These are phyloP conservation scores for Dicrurus megarhynchus DNA, from an alignment of 2,113 vertebrate genomes.

Conservation along the genomic window DNA sequence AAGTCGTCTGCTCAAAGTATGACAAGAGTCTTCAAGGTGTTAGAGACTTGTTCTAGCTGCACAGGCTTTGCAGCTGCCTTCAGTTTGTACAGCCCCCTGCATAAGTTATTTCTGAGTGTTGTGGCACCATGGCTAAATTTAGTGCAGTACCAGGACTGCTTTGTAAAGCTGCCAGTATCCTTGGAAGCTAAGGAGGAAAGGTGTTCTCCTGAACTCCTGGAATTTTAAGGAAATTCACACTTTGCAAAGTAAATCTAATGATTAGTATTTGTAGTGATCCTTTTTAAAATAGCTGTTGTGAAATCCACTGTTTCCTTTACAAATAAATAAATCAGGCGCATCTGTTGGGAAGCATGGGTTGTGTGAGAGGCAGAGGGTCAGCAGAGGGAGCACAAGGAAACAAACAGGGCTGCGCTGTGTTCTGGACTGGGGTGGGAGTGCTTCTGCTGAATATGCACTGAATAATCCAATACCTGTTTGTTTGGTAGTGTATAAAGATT, in stretches of 20 bases:
- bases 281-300: background rate
- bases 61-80: background rate
- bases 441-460: background rate
- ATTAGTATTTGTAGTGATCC: background rate
- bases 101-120: background rate
- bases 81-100: background rate
- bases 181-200: background rate
- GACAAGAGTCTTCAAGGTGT: background rate
- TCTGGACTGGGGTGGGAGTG: background rate
- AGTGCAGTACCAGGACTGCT: background rate
- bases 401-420: background rate
- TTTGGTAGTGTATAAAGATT: background rate
- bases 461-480: background rate
- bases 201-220: background rate
- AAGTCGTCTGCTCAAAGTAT: background rate
- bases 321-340: background rate
- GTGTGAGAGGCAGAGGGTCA: background rate
- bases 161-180: background rate
- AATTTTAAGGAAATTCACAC: background rate
- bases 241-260: background rate
- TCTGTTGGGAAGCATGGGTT: background rate
- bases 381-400: conserved; percentile 1
- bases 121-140: background rate
- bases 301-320: background rate
- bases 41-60: background rate